These are phyloP conservation scores for Gonocerus acuteangulatus DNA, from an alignment of 2,888 invertebrate species.

Conservation along the genomic window DNA sequence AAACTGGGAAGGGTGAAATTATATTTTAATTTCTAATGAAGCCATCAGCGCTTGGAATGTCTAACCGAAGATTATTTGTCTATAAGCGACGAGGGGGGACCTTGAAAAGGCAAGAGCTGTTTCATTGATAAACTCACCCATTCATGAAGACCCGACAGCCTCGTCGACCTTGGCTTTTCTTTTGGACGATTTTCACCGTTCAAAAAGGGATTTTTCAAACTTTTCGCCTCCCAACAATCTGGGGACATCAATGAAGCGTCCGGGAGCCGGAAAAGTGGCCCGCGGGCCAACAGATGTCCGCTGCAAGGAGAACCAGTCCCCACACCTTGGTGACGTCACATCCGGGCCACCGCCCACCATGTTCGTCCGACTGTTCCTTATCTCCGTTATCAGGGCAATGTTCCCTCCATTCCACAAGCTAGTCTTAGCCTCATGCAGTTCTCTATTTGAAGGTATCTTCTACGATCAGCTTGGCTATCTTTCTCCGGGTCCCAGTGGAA, in stretches of 20 bases:
- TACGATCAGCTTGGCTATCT: too few species aligned
- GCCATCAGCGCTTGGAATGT: constrained; percentile 5
- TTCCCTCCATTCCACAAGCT: too few species aligned
- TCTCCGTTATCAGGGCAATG: too few species aligned
- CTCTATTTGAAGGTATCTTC: too few species aligned
- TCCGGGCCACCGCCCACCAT: constrained; percentile 19
- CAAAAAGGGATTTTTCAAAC: not conserved
- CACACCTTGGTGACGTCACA: constrained; percentile 21
- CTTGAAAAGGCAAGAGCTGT: not conserved
- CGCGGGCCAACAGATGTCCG: constrained; percentile 12
- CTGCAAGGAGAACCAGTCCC: constrained; percentile 20
- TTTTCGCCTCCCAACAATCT: not conserved
- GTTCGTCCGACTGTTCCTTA: not conserved
- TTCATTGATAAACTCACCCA: constrained; percentile 14
- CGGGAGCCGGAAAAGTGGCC: not conserved
- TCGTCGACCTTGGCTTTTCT: constrained; percentile 12
- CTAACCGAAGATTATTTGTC: constrained; percentile 2
- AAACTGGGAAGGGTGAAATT: too few species aligned
- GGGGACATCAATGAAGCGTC: not conserved
- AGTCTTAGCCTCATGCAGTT: too few species aligned
- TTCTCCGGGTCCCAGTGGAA: too few species aligned
- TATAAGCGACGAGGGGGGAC: not conserved
- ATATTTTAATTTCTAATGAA: constrained; percentile 13
- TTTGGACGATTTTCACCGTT: constrained; percentile 8
- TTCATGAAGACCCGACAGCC: constrained; percentile 10